Base-by-base conservation (phyloP, 2,113 vertebrate species). In the Indicator indicator region DNA sequence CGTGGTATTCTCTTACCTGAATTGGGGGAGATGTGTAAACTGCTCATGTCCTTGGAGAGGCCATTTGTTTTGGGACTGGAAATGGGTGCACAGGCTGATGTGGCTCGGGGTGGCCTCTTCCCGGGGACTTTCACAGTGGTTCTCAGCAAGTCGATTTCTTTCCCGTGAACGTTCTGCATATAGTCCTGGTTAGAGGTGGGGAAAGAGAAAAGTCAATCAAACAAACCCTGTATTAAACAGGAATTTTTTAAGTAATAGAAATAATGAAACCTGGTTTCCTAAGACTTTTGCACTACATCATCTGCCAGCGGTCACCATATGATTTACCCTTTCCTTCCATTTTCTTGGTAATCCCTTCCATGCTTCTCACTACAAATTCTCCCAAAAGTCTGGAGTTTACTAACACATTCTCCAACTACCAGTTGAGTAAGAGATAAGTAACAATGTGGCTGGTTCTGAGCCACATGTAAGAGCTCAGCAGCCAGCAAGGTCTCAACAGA, bases 81-180 rank as follows among this genome's bases (percentile, higher is more conserved):
- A 69, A 98, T 97, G 69, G 98, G 98, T 0, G 98, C 98, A n/a
- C 99, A 99, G 86, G 99, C 98, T 4, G 99, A 99, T 0, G 99
- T 98, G 70, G 99, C 99, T 24, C 99, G 98, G 4, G 99, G 99
- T 0, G 99, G 99, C 96, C 99, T 97, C 96, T 99, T 99, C 20
- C 99, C 99, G 0, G 99, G 99, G 42, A 99, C 99, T 93, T 99
- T 99, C 82, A 99, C 99, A 11, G 99, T 99, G 94, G 99, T 99
- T 88, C 99, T 97, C 91, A 99, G 98, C 62, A 99, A 97, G 92
- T 99, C 99, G 0, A 99, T 99, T 97, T 99, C 99, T 63, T 99
- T 99, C 9, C 99, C 99, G 0, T 99, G 99, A 54, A 99, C 98
- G 1, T 99, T 99, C 98, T 99, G 99, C 99, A 99, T 99, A 92